Base-by-base conservation (phyloP, 1,140 invertebrate species). In the Meloidogyne floridensis region DNA sequence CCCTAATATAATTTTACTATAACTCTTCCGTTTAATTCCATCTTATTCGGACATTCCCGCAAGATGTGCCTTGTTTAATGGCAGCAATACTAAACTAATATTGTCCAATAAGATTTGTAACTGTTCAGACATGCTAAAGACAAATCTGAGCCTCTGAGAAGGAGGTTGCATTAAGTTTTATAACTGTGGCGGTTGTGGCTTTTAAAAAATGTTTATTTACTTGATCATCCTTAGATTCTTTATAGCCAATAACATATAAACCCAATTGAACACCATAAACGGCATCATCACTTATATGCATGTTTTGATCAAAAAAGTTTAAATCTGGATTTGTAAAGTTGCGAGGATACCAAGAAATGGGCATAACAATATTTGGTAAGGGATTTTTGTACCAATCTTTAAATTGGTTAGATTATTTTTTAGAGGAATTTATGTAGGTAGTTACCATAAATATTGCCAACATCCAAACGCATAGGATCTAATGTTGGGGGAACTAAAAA, bases 401-500 rank as follows among this genome's bases (percentile, higher is more conserved):
- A n/a, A 65, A 65, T 65, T 65, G 32, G 32, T 59, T 15, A 3
- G 13, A 7, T 65, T 65, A 65, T n/a, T 13, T n/a, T n/a, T n/a
- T n/a, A n/a, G n/a, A n/a, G n/a, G 47, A 47, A 47, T 47, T 47
- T 47, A 32, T 32, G 32, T 32, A 59, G 0, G 3, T 15, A 13
- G 15, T 47, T 65, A 77, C 90, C 88, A 70, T 90, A 90, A n/a
- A 89, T 81, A 84, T 89, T 90, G 53, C 89, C 88, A 77, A 89
- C 90, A 74, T 90, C 89, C n/a, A 89, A 77, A 43, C 88, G 82
- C 89, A 90, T 90, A 13, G 88, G 88, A 86, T 89, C 88, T 20
- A 89, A 76, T 70, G 88, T 89, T 75, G 88, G 88, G 3, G 88
- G 88, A 20, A 89, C 88, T 87, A 53, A n/a, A 87, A 82, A 54